Evolutionary conservation across 2,797 vertebrate species (phyloP).

Genomic region (Poliocrania exsul): DNA sequence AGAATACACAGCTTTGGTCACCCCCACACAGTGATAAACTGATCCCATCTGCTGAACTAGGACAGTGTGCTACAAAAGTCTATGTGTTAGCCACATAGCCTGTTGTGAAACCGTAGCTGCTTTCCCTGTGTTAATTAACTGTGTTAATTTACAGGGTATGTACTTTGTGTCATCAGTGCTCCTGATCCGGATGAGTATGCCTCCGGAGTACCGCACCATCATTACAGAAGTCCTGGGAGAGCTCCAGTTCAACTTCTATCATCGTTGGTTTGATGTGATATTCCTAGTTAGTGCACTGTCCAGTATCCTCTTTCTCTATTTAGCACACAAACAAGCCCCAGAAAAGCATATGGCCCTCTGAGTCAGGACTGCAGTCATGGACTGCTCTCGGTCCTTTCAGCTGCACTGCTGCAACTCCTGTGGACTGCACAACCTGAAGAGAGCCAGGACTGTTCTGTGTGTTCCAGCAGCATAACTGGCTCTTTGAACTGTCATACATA

Average conservation of each 20-base stretch:
- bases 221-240: constrained; percentile 96
- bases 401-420: neutral
- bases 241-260: constrained; percentile 98
- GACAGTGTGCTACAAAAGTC: neutral
- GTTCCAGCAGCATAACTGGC: neutral
- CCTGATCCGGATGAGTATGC: constrained; percentile 99
- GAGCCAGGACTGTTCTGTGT: neutral
- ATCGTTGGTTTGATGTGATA: constrained; percentile 99
- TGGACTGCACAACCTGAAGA: neutral
- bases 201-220: constrained; percentile 93
- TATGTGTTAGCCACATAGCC: neutral
- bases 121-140: neutral
- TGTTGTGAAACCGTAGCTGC: neutral
- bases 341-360: constrained; percentile 91
- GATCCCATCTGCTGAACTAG: too few species aligned
- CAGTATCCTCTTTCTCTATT: constrained; percentile 97
- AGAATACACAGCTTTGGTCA: too few species aligned
- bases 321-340: constrained; percentile 97
- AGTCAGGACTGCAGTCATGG: neutral
- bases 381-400: neutral
- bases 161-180: constrained; percentile 97
- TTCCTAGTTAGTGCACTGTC: constrained; percentile 98
- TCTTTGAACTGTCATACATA: neutral
- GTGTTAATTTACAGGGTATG: constrained; percentile 84
- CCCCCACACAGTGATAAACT: too few species aligned